These are phyloP conservation scores for Dryomyza anilis DNA, from an alignment of 2,888 invertebrate species.

Conservation along the genomic window DNA sequence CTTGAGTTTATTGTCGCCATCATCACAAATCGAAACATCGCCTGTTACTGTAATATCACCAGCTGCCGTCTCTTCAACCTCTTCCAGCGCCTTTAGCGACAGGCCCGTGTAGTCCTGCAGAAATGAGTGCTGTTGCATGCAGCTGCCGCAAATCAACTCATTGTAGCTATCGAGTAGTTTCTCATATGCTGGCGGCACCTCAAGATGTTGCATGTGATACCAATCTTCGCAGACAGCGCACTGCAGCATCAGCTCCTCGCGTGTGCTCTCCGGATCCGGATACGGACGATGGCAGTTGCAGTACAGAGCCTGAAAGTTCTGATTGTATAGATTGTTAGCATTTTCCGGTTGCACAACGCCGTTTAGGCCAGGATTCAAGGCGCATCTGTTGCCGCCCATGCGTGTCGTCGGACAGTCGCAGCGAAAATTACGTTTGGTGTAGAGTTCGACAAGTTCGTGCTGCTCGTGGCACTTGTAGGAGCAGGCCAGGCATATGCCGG, in stretches of 20 bases:
- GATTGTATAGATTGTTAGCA: slow-evolving; percentile 80
- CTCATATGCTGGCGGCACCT: slow-evolving; percentile 60
- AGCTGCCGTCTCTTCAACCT: slow-evolving; percentile 38
- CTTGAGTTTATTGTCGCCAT: slow-evolving; percentile 46
- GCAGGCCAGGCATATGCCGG: slow-evolving; percentile 93
- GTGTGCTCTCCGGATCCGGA: slow-evolving; percentile 85
- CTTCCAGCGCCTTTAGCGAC: slow-evolving; percentile 44
- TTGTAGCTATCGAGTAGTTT: slow-evolving; percentile 67
- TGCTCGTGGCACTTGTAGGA: slow-evolving; percentile 93
- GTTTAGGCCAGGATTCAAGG: slow-evolving; percentile 41
- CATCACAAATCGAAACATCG: slow-evolving; percentile 41
- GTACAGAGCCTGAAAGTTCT: slow-evolving; percentile 92
- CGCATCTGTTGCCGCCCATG: slow-evolving; percentile 61
- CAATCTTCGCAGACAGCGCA: slow-evolving; percentile 97
- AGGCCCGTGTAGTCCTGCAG: slow-evolving; percentile 71
- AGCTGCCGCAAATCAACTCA: slow-evolving; percentile 83
- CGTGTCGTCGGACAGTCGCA: slow-evolving; percentile 78
- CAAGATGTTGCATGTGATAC: slow-evolving; percentile 84
- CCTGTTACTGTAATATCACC: slow-evolving; percentile 39
- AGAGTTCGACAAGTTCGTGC: slow-evolving; percentile 93
- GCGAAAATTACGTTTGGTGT: slow-evolving; percentile 93
- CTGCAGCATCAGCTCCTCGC: slow-evolving; percentile 93
- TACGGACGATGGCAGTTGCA: slow-evolving; percentile 92
- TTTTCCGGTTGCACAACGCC: slow-evolving; percentile 65
- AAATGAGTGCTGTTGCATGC: slow-evolving; percentile 78